Percentiles rank a stretch among this genome's conserved stretches.
phyloP scores from a whole-genome alignment of 1,140 invertebrate genomes.

The Brachystomella parvula region DNA sequence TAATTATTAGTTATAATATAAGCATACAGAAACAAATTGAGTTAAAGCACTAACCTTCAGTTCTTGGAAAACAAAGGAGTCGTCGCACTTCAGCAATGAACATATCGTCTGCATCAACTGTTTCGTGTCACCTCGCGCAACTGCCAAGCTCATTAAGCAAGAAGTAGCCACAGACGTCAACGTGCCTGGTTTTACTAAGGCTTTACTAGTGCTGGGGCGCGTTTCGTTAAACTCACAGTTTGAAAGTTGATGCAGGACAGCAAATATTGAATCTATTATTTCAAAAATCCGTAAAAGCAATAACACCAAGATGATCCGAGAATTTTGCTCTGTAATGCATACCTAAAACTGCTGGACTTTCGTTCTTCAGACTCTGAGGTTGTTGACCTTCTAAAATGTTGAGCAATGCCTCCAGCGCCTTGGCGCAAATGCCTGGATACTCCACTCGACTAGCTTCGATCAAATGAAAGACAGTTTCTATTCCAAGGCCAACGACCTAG shows the following conservation, averaged over 20 bases:
- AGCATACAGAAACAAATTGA: conserved; percentile 5
- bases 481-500: conserved; percentile 80
- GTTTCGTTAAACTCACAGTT: conserved; percentile 53
- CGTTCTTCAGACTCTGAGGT: conserved; percentile 69
- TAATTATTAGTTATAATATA: conserved; percentile 5
- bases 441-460: conserved; percentile 73
- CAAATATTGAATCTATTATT: conserved; percentile 61
- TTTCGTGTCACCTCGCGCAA: conserved; percentile 88
- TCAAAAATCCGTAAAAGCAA: not conserved
- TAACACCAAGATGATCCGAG: not conserved
- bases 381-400: conserved; percentile 84
- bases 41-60: conserved; percentile 55
- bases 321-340: not conserved
- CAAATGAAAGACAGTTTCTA: conserved; percentile 82
- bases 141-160: conserved; percentile 78
- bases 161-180: conserved; percentile 80
- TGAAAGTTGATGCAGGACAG: conserved; percentile 67
- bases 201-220: conserved; percentile 26
- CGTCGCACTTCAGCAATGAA: conserved; percentile 77
- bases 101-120: conserved; percentile 77
- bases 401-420: conserved; percentile 73
- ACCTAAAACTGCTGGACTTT: conserved; percentile 45
- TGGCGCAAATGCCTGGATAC: conserved; percentile 75
- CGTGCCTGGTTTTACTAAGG: conserved; percentile 45
- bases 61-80: conserved; percentile 65